Evolutionary conservation across 2,797 vertebrate species (phyloP).

Genomic region (Esox masquinongy): DNA sequence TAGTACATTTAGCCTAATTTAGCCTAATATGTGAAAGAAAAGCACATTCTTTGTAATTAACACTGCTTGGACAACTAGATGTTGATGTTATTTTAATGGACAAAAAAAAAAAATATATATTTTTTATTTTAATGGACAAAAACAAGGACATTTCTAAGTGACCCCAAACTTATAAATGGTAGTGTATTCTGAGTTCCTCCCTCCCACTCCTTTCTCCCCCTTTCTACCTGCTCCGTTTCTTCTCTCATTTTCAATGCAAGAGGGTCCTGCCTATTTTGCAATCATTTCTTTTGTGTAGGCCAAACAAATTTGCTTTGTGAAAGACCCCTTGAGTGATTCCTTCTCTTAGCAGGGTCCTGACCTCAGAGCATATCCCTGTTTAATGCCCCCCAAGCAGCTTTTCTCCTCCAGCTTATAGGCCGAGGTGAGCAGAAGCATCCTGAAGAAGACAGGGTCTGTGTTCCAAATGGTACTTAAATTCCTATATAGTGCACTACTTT

Average conservation of each 20-base stretch:
- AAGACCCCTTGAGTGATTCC: slow-evolving; percentile 19
- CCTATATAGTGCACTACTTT: neutral
- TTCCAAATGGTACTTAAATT: neutral
- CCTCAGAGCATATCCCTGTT: slow-evolving; percentile 18
- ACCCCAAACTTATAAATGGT: too few species aligned
- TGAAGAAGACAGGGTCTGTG: neutral
- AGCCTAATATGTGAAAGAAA: too few species aligned
- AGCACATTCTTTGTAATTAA: too few species aligned
- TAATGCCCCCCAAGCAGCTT: slow-evolving; percentile 27
- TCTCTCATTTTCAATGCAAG: neutral
- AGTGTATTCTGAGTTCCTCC: too few species aligned
- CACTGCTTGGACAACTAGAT: too few species aligned
- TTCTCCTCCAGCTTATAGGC: neutral
- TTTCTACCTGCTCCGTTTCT: neutral
- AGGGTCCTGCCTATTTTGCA: neutral
- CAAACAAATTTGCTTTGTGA: slow-evolving; percentile 15
- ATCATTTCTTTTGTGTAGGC: neutral
- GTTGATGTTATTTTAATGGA: too few species aligned
- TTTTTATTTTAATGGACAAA: too few species aligned
- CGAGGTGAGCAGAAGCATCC: neutral
- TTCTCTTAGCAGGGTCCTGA: slow-evolving; percentile 21
- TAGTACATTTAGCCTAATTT: too few species aligned
- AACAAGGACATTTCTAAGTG: too few species aligned
- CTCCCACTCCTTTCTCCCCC: neutral
- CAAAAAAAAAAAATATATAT: too few species aligned